phyloP scores from a whole-genome alignment of 35 echinoderm and acorn worm species.

The Strongylocentrotus purpuratus region DNA sequence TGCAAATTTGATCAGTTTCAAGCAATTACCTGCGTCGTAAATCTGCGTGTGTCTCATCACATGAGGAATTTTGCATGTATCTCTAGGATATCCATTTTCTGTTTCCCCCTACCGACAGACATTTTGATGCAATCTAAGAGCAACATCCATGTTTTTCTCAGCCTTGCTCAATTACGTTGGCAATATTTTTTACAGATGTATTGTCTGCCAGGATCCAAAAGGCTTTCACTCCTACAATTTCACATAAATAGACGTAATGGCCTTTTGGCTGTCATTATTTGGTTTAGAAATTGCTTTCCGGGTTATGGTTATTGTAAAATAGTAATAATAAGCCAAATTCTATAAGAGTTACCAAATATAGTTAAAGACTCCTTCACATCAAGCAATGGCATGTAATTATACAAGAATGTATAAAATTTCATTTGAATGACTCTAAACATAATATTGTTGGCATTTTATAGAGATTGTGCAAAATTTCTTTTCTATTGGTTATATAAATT shows the following conservation, averaged over 20 bases:
- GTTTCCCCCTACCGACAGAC: not conserved
- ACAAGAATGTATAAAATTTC: no score
- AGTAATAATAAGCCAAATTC: no score
- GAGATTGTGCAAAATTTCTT: no score
- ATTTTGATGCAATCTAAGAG: not conserved
- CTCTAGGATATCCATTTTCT: not conserved
- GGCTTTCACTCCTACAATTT: not conserved
- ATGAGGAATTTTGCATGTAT: not conserved
- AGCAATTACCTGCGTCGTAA: not conserved
- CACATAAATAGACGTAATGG: not conserved
- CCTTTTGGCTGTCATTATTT: not conserved
- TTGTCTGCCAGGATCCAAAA: not conserved
- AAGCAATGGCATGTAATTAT: no score
- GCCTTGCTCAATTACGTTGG: not conserved
- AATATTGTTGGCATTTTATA: no score
- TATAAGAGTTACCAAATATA: no score
- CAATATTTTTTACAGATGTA: not conserved
- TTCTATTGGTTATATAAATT: no score
- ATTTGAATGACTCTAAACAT: no score
- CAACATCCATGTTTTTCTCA: not conserved
- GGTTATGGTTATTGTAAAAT: not conserved
- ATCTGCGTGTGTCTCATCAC: not conserved
- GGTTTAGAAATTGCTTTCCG: not conserved
- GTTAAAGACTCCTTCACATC: no score
- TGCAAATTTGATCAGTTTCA: not conserved